Percentiles rank a stretch among this genome's conserved stretches.
Conservation (phyloP, 2,888 invertebrate species). For the Plusia festucae region DNA sequence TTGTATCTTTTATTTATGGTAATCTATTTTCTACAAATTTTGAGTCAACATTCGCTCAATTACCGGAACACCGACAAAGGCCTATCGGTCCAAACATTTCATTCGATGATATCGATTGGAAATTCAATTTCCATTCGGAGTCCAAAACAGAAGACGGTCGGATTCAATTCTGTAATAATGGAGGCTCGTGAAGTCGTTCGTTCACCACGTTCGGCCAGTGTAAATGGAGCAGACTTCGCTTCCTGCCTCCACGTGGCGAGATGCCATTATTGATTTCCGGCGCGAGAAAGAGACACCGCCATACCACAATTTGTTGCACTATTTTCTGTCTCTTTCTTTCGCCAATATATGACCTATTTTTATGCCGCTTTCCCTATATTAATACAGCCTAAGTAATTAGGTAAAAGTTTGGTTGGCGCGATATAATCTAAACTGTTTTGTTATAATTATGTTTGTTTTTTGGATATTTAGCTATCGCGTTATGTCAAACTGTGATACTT, state of each 20-base stretch:
- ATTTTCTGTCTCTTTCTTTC: slow-evolving; percentile 83
- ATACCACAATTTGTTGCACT: slow-evolving; percentile 88
- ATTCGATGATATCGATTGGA: slow-evolving; percentile 55
- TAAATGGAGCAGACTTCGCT: slow-evolving; percentile 83
- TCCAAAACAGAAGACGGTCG: slow-evolving; percentile 61
- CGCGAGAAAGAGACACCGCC: slow-evolving; percentile 80
- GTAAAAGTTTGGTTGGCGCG: slow-evolving; percentile 79
- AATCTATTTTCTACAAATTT: slow-evolving; percentile 6
- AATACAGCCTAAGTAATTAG: slow-evolving; percentile 88
- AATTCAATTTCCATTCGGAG: slow-evolving; percentile 65
- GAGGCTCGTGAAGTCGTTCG: slow-evolving; percentile 66
- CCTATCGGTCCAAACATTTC: slow-evolving; percentile 51
- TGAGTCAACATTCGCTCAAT: slow-evolving; percentile 34
- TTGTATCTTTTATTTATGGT: no score
- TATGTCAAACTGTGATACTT: slow-evolving; percentile 28
- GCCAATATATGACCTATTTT: slow-evolving; percentile 90
- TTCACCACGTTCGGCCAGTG: slow-evolving; percentile 75
- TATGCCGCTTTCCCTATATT: slow-evolving; percentile 87
- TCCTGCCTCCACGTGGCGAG: slow-evolving; percentile 87
- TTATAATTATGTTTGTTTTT: slow-evolving; percentile 52
- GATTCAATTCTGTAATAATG: slow-evolving; percentile 74
- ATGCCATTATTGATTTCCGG: slow-evolving; percentile 89
- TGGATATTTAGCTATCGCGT: slow-evolving; percentile 35
- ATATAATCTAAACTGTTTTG: slow-evolving; percentile 70
- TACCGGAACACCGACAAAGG: slow-evolving; percentile 41